Conservation (phyloP, 2,113 vertebrate species). For the Forbesichthys agassizii region DNA sequence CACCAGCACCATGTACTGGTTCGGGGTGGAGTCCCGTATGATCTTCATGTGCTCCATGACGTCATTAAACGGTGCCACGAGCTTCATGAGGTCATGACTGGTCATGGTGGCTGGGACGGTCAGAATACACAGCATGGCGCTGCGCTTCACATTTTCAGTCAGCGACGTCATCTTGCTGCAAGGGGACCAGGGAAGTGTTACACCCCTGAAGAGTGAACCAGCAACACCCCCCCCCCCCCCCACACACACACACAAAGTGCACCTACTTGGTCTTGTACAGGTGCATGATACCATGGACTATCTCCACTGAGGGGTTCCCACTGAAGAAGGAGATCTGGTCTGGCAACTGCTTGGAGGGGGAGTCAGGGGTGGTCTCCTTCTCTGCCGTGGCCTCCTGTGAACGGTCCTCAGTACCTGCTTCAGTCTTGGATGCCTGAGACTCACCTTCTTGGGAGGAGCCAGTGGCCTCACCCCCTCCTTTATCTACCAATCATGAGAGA, state of each 20-base stretch:
- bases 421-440: slow-evolving; percentile 7
- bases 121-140: slow-evolving; percentile 96
- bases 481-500: slow-evolving; percentile 9
- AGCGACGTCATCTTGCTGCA: slow-evolving; percentile 96
- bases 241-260: neutral
- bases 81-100: slow-evolving; percentile 98
- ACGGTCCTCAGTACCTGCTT: slow-evolving; percentile 40
- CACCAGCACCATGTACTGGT: slow-evolving; percentile 98
- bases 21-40: slow-evolving; percentile 95
- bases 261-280: slow-evolving; percentile 98
- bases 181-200: neutral
- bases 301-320: slow-evolving; percentile 95
- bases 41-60: slow-evolving; percentile 99
- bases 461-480: slow-evolving; percentile 41
- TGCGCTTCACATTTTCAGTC: slow-evolving; percentile 88
- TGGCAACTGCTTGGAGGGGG: slow-evolving; percentile 92
- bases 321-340: slow-evolving; percentile 99
- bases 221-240: too few relatives aligned
- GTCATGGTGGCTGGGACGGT: slow-evolving; percentile 96
- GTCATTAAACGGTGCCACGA: slow-evolving; percentile 94
- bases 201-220: too few relatives aligned
- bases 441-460: slow-evolving; percentile 23
- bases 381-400: slow-evolving; percentile 26
- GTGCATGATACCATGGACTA: slow-evolving; percentile 98
- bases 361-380: slow-evolving; percentile 72